These are phyloP conservation scores for Maniola hyperantus DNA, from an alignment of 2,888 invertebrate species.

Conservation along the genomic window DNA sequence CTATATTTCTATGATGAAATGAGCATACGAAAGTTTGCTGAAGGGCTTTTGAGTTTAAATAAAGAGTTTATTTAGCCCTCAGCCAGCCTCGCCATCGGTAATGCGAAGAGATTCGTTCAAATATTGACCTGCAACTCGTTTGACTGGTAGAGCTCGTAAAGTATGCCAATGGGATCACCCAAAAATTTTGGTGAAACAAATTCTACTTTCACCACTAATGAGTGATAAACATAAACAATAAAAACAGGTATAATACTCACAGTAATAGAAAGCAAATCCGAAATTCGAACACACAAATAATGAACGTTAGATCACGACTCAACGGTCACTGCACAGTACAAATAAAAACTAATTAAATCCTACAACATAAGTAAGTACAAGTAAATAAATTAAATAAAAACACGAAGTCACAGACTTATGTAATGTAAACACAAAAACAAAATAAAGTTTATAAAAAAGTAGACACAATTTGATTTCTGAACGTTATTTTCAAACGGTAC, in stretches of 20 bases:
- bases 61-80: slow-evolving; percentile 4
- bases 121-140: slow-evolving; percentile 39
- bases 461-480: slow-evolving; percentile 48
- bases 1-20: no score
- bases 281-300: slow-evolving; percentile 60
- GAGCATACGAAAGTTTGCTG: no score
- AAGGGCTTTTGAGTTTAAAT: slow-evolving; percentile 2
- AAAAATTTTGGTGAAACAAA: slow-evolving; percentile 45
- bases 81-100: slow-evolving; percentile 17
- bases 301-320: slow-evolving; percentile 66
- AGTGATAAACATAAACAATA: slow-evolving; percentile 65
- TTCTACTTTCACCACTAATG: slow-evolving; percentile 61
- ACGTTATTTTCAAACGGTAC: slow-evolving; percentile 72
- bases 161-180: slow-evolving; percentile 45
- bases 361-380: slow-evolving; percentile 37
- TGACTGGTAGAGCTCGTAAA: slow-evolving; percentile 39
- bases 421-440: slow-evolving; percentile 54
- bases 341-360: slow-evolving; percentile 48
- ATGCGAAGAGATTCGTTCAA: slow-evolving; percentile 35
- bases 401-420: slow-evolving; percentile 49
- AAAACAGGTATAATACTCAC: slow-evolving; percentile 67
- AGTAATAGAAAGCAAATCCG: slow-evolving; percentile 81
- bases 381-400: slow-evolving; percentile 49
- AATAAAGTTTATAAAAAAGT: slow-evolving; percentile 51
- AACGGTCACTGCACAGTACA: slow-evolving; percentile 61